These are phyloP conservation scores for Panthera tigris DNA, from an alignment of 2,113 vertebrate species.

Conservation along the genomic window DNA sequence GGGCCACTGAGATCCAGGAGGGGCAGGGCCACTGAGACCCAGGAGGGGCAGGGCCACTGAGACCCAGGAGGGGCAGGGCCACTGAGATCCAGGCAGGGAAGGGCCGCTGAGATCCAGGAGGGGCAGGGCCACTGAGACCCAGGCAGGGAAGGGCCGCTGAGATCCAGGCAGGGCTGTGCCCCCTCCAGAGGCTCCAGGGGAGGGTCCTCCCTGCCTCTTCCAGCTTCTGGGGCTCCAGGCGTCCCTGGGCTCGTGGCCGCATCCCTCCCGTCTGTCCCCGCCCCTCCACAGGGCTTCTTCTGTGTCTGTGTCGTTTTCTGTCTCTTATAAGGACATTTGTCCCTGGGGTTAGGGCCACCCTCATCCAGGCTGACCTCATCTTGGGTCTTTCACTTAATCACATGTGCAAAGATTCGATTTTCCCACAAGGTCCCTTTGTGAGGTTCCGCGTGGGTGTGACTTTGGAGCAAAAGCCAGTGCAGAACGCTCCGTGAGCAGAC, in stretches of 20 bases:
- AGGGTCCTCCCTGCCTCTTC: too few species aligned
- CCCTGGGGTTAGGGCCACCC: background rate
- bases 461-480: fast-evolving
- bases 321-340: background rate
- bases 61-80: too few species aligned
- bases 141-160: fast-evolving
- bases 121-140: too few species aligned
- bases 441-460: background rate
- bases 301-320: background rate
- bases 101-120: too few species aligned
- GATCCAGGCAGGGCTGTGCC: background rate
- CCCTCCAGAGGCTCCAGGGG: background rate
- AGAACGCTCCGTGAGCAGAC: background rate
- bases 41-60: too few species aligned
- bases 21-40: too few species aligned
- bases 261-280: background rate
- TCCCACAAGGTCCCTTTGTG: background rate
- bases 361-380: background rate
- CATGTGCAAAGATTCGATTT: background rate
- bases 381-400: background rate
- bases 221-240: too few species aligned
- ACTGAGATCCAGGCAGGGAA: too few species aligned
- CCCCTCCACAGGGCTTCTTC: fast-evolving
- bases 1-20: background rate
- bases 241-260: fast-evolving